Evolutionary conservation across 2,888 invertebrate genomes (phyloP), one percentile per base, ranked within the genome.

Genomic region (Vanessa cardui): DNA sequence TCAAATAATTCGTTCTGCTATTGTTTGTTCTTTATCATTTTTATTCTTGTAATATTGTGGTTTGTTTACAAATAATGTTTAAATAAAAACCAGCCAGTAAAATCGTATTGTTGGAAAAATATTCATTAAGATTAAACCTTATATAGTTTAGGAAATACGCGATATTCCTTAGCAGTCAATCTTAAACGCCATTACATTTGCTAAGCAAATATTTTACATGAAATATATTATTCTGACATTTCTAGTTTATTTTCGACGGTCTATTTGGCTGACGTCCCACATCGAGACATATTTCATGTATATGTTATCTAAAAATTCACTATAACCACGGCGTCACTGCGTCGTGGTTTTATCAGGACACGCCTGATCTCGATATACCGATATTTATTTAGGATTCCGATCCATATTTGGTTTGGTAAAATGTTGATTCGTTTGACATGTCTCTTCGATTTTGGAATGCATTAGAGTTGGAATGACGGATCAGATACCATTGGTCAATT

Each of bases 251-350:
- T 67, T 67, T 60, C 46, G 50, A 39, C 47, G 69, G 56, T 58
- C 58, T 45, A 67, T 62, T 70, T 67, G 70, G 70, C 58, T 26
- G 58, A 18, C 49, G 64, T 49, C 68, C 70, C 68, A 46, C 21
- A 46, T 45, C 12, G 52, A 58, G 31, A 56, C 64, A 68, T 70
- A 68, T 68, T 60, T 70, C 70, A 65, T 65, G 33, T 59, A 66
- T 64, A 62, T 54, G 47, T 62, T 71, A 56, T 56, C 56, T 56
- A 61, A 46, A 21, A 63, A 63, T 64, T 62, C 60, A 58, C 54
- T 69, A 67, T 69, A 69, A 68, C 64, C 45, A 58, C 61, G 71
- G 71, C 71, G 71, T 59, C 71, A 46, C 56, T 47, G 21, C 52
- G 71, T 71, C 71, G 63, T 71, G 71, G 46, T 47, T 69, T 66